Conservation (phyloP, 2,888 invertebrate genomes). For the Thereva unica region DNA sequence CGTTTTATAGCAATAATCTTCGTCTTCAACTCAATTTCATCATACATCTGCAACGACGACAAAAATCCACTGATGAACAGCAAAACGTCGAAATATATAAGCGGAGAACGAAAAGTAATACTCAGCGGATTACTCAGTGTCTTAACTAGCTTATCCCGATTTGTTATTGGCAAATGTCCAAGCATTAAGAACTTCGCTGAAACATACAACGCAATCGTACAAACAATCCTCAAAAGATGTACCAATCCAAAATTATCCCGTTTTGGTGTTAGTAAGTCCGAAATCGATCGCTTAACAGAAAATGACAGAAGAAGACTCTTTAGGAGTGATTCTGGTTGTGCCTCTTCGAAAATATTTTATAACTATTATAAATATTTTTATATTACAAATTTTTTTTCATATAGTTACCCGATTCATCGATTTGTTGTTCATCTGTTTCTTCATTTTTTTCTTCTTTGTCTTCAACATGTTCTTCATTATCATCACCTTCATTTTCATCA, state of each 20-base stretch:
- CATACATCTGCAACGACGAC: conserved; percentile 65
- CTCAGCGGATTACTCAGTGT: conserved; percentile 64
- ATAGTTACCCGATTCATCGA: too few species aligned
- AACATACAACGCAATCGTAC: conserved; percentile 66
- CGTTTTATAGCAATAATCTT: conserved; percentile 64
- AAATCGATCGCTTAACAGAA: conserved; percentile 67
- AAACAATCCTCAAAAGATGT: conserved; percentile 70
- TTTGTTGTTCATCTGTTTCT: not conserved
- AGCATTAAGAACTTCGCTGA: conserved; percentile 70
- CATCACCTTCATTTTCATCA: conserved; percentile 20
- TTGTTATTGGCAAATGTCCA: conserved; percentile 66
- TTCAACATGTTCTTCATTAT: conserved; percentile 44
- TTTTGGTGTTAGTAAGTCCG: conserved; percentile 63
- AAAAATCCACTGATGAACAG: conserved; percentile 69
- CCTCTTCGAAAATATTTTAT: too few species aligned
- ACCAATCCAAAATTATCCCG: conserved; percentile 65
- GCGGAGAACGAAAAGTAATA: conserved; percentile 65
- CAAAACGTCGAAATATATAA: conserved; percentile 71
- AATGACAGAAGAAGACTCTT: conserved; percentile 60
- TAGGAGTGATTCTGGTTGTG: conserved; percentile 39
- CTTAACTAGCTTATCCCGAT: conserved; percentile 60
- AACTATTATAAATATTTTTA: too few species aligned
- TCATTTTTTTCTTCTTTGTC: conserved; percentile 46
- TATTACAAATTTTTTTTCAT: too few species aligned
- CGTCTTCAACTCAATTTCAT: conserved; percentile 61